Conservation (phyloP, 2,888 invertebrate genomes). For the Saturnia japonica region DNA sequence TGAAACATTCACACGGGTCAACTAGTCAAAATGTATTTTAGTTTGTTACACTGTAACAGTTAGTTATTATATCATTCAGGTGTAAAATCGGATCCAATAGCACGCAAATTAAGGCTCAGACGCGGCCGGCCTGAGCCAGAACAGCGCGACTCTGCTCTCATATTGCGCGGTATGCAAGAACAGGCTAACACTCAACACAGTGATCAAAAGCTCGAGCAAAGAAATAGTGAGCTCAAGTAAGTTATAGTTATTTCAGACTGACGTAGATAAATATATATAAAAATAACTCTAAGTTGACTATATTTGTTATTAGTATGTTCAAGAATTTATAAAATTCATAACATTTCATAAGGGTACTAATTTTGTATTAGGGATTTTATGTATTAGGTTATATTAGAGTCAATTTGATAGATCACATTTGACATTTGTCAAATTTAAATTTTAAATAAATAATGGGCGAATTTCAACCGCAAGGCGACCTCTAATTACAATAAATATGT, state of each 20-base stretch:
- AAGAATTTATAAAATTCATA: too few species aligned
- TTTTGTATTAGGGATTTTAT: too few species aligned
- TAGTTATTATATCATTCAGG: conserved; percentile 36
- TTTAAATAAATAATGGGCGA: too few species aligned
- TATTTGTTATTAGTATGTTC: neutral
- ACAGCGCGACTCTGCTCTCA: conserved; percentile 91
- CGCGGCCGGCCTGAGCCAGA: conserved; percentile 87
- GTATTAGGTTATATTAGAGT: too few species aligned
- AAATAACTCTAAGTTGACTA: neutral
- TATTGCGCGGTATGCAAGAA: conserved; percentile 89
- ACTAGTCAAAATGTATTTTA: too few species aligned
- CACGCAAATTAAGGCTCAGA: conserved; percentile 94
- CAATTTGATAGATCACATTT: too few species aligned
- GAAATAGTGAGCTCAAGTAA: conserved; percentile 85
- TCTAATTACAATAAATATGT: too few species aligned
- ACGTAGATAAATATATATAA: neutral
- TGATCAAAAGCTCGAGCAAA: conserved; percentile 83
- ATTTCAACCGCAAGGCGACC: too few species aligned
- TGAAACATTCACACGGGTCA: too few species aligned
- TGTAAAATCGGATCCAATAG: conserved; percentile 90
- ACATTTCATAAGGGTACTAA: too few species aligned
- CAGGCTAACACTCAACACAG: conserved; percentile 86
- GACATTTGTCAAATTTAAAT: too few species aligned
- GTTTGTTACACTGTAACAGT: neutral
- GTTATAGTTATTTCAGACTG: conserved; percentile 31